Conservation (phyloP, 2,113 vertebrate genomes). For the Amazona vittata region DNA sequence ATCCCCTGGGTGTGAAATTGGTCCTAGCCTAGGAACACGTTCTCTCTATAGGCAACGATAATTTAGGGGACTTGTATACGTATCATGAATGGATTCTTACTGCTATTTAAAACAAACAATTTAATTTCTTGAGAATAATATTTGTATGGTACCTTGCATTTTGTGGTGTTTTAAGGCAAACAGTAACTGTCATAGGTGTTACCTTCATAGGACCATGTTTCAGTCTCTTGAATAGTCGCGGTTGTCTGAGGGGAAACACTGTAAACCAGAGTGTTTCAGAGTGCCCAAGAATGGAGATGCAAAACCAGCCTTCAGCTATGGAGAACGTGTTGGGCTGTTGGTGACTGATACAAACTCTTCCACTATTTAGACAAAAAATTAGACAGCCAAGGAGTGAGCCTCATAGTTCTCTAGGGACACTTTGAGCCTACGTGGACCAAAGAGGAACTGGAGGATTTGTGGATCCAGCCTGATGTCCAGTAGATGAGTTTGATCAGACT, state of each 20-base stretch:
- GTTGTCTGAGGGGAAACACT: not conserved
- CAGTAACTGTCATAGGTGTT: not conserved
- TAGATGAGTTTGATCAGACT: not conserved
- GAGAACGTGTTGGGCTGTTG: not conserved
- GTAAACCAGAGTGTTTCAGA: not conserved
- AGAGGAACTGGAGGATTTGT: not conserved
- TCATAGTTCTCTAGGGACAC: not conserved
- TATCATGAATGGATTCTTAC: not conserved
- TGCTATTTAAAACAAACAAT: not conserved
- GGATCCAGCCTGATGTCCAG: not conserved
- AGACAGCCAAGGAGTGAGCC: not conserved
- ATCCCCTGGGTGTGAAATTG: not conserved
- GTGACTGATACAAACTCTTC: not conserved
- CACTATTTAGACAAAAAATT: not conserved
- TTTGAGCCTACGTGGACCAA: not conserved
- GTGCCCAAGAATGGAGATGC: not conserved
- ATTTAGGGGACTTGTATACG: fast-evolving
- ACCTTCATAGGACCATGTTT: not conserved
- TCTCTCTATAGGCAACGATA: not conserved
- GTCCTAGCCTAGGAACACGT: not conserved
- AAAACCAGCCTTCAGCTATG: not conserved
- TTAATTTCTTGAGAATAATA: not conserved
- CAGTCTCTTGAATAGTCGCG: not conserved
- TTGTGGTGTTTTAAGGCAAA: not conserved
- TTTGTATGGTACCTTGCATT: not conserved